Percentiles rank a stretch among this genome's conserved stretches.
phyloP scores from a whole-genome alignment of 2,113 vertebrate genomes.

The Chaetodon trifascialis region DNA sequence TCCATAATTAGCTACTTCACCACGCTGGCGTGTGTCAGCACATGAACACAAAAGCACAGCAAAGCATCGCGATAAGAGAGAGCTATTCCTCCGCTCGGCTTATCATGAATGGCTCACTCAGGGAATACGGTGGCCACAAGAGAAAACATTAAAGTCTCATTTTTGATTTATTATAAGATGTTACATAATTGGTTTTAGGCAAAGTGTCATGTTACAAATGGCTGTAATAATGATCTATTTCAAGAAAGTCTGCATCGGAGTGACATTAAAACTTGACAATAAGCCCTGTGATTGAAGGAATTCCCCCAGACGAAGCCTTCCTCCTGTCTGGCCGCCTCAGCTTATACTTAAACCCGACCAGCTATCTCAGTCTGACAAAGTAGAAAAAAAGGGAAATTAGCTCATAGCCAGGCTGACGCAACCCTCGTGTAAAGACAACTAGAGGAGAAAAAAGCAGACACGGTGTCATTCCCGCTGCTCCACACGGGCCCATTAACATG shows the following conservation, averaged over 20 bases:
- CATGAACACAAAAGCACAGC: slow-evolving; percentile 28
- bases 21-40: not conserved
- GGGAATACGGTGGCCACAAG: not conserved
- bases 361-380: not conserved
- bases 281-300: slow-evolving; percentile 12
- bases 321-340: slow-evolving; percentile 21
- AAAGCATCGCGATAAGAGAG: slow-evolving; percentile 39
- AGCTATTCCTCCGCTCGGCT: slow-evolving; percentile 24
- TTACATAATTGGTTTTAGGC: slow-evolving; percentile 17
- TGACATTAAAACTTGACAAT: not conserved
- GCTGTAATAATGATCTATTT: not conserved
- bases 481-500: not conserved
- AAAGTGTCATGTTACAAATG: not conserved
- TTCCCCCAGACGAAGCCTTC: slow-evolving; percentile 45
- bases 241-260: not conserved
- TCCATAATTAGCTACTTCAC: slow-evolving; percentile 16
- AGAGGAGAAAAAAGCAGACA: slow-evolving; percentile 48
- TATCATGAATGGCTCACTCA: not conserved
- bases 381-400: slow-evolving; percentile 70
- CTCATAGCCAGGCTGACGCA: slow-evolving; percentile 77
- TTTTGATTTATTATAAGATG: not conserved
- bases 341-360: not conserved
- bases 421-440: slow-evolving; percentile 61
- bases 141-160: slow-evolving; percentile 1
- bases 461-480: slow-evolving; percentile 58